Base-by-base conservation (phyloP, 2,888 invertebrate genomes). In the Deilephila porcellus region DNA sequence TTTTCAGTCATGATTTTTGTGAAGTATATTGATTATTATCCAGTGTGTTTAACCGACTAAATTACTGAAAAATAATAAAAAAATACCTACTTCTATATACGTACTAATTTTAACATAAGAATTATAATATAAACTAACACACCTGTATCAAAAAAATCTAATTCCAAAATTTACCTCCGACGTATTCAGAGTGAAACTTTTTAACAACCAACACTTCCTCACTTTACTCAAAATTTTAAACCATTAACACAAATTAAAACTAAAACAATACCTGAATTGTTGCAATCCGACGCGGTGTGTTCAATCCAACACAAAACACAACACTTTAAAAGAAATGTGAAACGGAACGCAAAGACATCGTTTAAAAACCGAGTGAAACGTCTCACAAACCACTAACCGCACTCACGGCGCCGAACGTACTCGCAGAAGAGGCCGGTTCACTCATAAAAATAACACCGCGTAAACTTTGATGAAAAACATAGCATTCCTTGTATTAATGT, bases 371-470 rank as follows among this genome's bases (percentile, higher is more conserved):
- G 72, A 63, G 56, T 63, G 63, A 53, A 73, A 64, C 56, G 59
- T 71, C 59, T 71, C 29, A 17, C 25, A 73, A 73, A 67, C 67
- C 71, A 71, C 62, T 75, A 77, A 78, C 78, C 78, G 74, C 78
- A 78, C 81, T 74, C 77, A 73, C 74, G 75, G 74, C 45, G 52
- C 75, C 34, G 73, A 60, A 29, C 53, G 53, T 64, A 64, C 72
- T 62, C 71, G 52, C 56, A 62, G 80, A 83, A 84, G 81, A 83
- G 85, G 84, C 82, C 80, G 79, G 82, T 86, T 86, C 86, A 86
- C 86, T 87, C 85, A 90, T 89, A 87, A 90, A 91, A 91, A 90
- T 90, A 91, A 90, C 89, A 83, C 86, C 77, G 81, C 77, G 81
- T 80, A 81, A 82, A 81, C 77, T 79, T 81, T 83, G 82, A 84